Evolutionary conservation across 2,113 vertebrate species (phyloP).

Genomic region (Bubo bubo): DNA sequence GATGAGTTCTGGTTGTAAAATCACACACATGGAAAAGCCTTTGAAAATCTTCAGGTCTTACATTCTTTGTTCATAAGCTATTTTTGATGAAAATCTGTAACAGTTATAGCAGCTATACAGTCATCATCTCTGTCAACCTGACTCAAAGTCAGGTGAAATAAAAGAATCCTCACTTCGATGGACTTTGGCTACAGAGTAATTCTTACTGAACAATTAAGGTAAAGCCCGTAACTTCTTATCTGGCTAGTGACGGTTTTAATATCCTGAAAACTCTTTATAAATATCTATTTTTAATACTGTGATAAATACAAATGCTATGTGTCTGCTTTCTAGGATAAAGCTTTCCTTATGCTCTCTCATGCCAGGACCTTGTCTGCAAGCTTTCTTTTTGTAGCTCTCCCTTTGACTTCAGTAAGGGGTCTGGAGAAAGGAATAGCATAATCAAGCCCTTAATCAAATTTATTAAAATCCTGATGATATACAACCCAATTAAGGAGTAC

Average conservation of each 20-base stretch:
- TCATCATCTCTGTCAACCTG: neutral
- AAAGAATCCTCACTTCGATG: neutral
- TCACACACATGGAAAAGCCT: neutral
- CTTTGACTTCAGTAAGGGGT: neutral
- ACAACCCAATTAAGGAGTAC: constrained; percentile 49
- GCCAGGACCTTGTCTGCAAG: neutral
- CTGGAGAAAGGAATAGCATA: neutral
- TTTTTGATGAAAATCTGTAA: neutral
- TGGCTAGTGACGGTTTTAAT: neutral
- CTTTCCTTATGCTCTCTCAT: neutral
- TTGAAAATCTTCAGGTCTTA: neutral
- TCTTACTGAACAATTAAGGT: neutral
- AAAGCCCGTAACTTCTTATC: neutral
- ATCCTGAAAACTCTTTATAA: neutral
- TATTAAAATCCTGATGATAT: constrained; percentile 49
- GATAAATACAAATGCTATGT: neutral
- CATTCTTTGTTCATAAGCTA: neutral
- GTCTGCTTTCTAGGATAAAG: neutral
- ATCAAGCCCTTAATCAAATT: constrained; percentile 29
- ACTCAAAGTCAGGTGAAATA: neutral
- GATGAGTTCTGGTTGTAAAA: neutral
- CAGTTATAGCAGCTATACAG: neutral
- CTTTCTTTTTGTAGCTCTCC: neutral
- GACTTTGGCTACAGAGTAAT: neutral
- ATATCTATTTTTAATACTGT: neutral